Base-by-base conservation (phyloP, 2,888 invertebrate genomes). In the Geophilus truncorum region DNA sequence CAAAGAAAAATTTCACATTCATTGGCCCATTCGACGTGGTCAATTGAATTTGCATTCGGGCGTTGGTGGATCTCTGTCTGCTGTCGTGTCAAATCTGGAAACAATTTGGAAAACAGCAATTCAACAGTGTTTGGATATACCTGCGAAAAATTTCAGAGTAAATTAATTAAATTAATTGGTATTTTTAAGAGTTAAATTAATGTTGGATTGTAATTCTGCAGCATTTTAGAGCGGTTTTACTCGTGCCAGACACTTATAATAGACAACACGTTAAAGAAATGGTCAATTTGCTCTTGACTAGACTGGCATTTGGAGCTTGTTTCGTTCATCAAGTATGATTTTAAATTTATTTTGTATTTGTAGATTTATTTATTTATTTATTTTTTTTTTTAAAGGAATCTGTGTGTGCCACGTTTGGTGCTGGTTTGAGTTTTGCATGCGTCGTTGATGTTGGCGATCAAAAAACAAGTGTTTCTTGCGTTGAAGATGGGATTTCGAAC, bases 371-470 rank as follows among this genome's bases (percentile, higher is more conserved):
- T n/a, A n/a, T n/a, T n/a, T n/a, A n/a, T n/a, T n/a, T n/a, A n/a
- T n/a, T n/a, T n/a, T n/a, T n/a, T n/a, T n/a, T n/a, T n/a, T n/a
- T n/a, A n/a, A n/a, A 93, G 91, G 94, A 94, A 87, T 94, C 94
- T 85, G 94, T 94, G 1, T 93, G 94, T 76, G 93, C 94, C 7
- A 93, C 94, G 12, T 94, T 94, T 88, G 94, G 94, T 3, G 92
- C 93, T 21, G 94, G 94, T 12, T 87, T 94, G 18, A 92, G 92
- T 77, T 94, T 93, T 85, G 97, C 96, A 0, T 97, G 97, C 88
- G 96, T 97, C 0, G 94, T 98, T 0, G 97, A 97, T 86, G 92
- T 97, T 79, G 97, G 97, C 0, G 97, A 97, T 86, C 95, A 97
- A 86, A 97, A 97, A 89, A 96, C 95, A 0, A 95, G 96, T 0